A percentile compares a stretch with the other conserved stretches of the same genome.
Evolutionary conservation across 1,140 invertebrate species (phyloP).

Genomic region (Brachionus koreanus): DNA sequence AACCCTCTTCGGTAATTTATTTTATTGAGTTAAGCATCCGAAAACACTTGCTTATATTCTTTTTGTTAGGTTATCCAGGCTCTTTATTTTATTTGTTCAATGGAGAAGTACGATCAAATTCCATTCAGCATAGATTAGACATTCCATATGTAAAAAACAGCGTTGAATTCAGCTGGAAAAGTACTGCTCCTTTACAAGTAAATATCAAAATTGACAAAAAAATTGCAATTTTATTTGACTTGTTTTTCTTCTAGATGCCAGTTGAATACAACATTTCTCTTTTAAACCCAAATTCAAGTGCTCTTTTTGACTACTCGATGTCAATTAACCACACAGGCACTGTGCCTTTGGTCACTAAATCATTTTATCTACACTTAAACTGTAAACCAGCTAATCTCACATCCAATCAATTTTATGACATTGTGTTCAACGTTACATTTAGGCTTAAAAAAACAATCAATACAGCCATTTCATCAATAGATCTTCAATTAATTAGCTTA

Average conservation of each 20-base stretch:
- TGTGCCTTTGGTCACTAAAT: not conserved
- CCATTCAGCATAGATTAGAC: conserved; percentile 1
- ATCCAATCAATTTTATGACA: not conserved
- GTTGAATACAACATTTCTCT: not conserved
- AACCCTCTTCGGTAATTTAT: not conserved
- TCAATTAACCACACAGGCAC: not conserved
- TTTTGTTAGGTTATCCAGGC: not conserved
- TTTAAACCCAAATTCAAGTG: not conserved
- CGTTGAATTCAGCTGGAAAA: conserved; percentile 36
- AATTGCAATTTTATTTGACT: too few species aligned
- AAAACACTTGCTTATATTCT: not conserved
- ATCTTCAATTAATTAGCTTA: conserved; percentile 7
- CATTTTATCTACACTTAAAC: not conserved
- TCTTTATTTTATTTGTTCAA: conserved; percentile 38
- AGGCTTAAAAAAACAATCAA: not conserved
- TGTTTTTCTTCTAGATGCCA: not conserved
- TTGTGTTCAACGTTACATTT: not conserved
- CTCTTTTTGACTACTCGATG: not conserved
- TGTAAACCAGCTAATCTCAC: not conserved
- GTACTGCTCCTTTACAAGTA: conserved; percentile 5
- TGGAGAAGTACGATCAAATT: not conserved
- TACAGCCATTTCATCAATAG: not conserved
- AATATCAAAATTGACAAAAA: not conserved
- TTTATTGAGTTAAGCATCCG: not conserved
- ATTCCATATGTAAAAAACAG: not conserved